These are phyloP conservation scores for silkworm (Bombyx mori) DNA, from an alignment of 1,140 invertebrate genomes.

Conservation along the genomic window DNA sequence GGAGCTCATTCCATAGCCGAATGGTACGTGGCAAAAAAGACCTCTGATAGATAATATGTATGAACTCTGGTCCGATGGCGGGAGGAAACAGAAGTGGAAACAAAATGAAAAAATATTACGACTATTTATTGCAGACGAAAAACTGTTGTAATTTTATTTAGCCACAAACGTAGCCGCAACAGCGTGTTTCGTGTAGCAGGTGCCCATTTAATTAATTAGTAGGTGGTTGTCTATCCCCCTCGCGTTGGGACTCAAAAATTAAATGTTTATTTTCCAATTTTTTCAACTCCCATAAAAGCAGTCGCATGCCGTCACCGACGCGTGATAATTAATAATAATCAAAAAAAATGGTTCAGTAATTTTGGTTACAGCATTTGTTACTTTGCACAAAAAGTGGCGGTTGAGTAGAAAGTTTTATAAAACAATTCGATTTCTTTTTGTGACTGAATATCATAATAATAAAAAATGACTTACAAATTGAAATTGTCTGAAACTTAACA, in stretches of 20 bases:
- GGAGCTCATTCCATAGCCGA: no score
- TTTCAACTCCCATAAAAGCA: constrained; percentile 16
- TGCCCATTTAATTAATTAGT: constrained; percentile 59
- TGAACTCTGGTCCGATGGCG: no score
- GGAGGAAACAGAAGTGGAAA: not conserved
- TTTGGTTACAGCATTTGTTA: constrained; percentile 1
- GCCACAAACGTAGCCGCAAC: constrained; percentile 23
- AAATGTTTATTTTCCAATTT: constrained; percentile 62
- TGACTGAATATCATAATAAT: no score
- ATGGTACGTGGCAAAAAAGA: no score
- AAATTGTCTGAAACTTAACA: no score
- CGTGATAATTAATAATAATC: constrained; percentile 38
- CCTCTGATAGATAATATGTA: no score
- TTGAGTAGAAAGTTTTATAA: no score
- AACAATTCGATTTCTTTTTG: no score
- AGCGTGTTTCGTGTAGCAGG: constrained; percentile 36
- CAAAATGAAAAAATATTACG: not conserved
- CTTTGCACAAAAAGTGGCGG: no score
- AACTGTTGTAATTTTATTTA: constrained; percentile 17
- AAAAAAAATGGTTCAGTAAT: not conserved
- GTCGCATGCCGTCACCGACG: constrained; percentile 24
- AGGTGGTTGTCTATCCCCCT: constrained; percentile 29
- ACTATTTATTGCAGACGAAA: constrained; percentile 2
- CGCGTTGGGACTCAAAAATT: constrained; percentile 41
- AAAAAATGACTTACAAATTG: no score